Percentiles rank a stretch among this genome's conserved stretches.
Evolutionary conservation across 1,140 invertebrate genomes (phyloP).

Genomic region (Rhopalosiphum maidis): DNA sequence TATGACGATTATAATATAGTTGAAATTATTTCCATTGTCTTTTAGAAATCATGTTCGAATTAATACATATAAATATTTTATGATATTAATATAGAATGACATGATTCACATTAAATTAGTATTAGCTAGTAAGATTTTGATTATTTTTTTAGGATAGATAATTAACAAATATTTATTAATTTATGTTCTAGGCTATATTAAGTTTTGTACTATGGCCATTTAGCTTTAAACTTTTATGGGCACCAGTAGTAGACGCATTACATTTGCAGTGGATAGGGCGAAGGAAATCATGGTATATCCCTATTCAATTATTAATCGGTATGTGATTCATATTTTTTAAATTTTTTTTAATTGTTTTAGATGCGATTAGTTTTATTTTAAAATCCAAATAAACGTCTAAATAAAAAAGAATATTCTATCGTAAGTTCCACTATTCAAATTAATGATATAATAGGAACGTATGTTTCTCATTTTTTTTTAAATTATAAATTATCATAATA

Average conservation of each 20-base stretch:
- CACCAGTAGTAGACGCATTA: conserved; percentile 94
- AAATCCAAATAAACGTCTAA: neutral
- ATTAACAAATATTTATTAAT: neutral
- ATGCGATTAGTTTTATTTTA: neutral
- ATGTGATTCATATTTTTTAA: conserved; percentile 62
- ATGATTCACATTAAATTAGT: neutral
- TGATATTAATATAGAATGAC: neutral
- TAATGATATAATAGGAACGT: neutral
- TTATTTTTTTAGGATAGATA: neutral
- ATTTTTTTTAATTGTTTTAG: neutral
- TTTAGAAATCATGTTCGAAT: neutral
- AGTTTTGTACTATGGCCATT: conserved; percentile 99
- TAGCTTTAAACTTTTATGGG: conserved; percentile 96
- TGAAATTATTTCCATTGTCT: neutral
- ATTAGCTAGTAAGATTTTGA: neutral
- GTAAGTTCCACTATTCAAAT: neutral
- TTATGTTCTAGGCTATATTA: conserved; percentile 86
- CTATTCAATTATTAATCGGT: conserved; percentile 86
- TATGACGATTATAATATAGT: neutral
- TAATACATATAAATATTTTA: neutral
- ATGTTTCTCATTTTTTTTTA: neutral
- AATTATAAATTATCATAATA: too few species aligned
- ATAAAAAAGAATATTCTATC: too few species aligned
- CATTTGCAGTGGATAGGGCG: conserved; percentile 85
- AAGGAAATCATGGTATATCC: conserved; percentile 96